phyloP scores from a whole-genome alignment of 2,113 vertebrate genomes.

The Lota lota region DNA sequence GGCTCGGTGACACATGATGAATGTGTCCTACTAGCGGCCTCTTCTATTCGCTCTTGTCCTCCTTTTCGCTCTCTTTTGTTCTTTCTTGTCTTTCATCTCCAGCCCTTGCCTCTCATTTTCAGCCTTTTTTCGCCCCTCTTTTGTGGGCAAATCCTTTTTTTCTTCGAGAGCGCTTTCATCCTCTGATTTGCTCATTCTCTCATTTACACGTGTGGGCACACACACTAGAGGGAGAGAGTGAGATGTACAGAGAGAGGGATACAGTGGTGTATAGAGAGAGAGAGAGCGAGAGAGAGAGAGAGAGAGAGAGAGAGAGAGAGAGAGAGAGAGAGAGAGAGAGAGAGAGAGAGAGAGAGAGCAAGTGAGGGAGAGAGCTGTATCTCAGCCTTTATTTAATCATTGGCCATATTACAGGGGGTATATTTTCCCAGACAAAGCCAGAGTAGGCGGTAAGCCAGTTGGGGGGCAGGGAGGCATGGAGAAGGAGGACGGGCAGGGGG shows the following conservation, averaged over 20 bases:
- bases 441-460: constrained; percentile 48
- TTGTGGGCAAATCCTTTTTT: neutral
- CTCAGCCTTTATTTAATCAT: constrained; percentile 64
- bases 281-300: too few species aligned
- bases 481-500: constrained; percentile 37
- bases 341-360: too few species aligned
- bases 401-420: constrained; percentile 60
- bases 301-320: too few species aligned
- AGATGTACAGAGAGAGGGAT: neutral
- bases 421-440: constrained; percentile 64
- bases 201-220: constrained; percentile 8
- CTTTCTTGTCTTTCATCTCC: constrained; percentile 15
- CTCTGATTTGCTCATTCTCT: constrained; percentile 4
- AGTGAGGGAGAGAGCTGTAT: neutral
- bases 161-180: constrained; percentile 10
- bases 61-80: constrained; percentile 5
- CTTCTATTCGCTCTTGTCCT: constrained; percentile 11
- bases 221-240: constrained; percentile 15
- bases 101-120: constrained; percentile 16
- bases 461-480: constrained; percentile 6
- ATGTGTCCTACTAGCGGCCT: constrained; percentile 62
- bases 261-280: too few species aligned
- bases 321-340: too few species aligned
- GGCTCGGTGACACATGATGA: constrained; percentile 56
- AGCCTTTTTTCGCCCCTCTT: constrained; percentile 3